These are phyloP conservation scores for Diuraphis noxia DNA, from an alignment of 1,140 invertebrate species.

Conservation along the genomic window DNA sequence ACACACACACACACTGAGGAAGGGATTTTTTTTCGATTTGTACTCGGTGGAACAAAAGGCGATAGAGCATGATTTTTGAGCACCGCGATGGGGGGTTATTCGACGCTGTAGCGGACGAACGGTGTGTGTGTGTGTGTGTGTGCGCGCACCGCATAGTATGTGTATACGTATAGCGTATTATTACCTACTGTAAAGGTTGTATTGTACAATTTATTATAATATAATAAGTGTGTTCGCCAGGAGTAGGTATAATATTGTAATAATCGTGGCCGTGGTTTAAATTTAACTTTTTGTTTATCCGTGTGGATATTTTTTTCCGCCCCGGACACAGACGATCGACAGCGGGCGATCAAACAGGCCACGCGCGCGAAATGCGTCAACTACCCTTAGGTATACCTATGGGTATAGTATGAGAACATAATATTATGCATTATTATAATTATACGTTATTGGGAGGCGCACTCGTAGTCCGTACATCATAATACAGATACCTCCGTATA, in stretches of 20 bases:
- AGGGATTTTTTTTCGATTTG: constrained; percentile 24
- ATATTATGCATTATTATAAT: too few relatives aligned
- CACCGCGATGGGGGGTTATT: not conserved
- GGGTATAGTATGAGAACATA: too few relatives aligned
- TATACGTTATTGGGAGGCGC: too few relatives aligned
- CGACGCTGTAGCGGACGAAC: not conserved
- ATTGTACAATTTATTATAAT: not conserved
- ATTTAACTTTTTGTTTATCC: not conserved
- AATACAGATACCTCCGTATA: too few relatives aligned
- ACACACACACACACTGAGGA: too few relatives aligned
- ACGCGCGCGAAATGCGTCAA: too few relatives aligned
- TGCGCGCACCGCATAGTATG: not conserved
- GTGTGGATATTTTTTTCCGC: not conserved
- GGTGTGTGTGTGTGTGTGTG: not conserved
- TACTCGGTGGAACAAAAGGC: constrained; percentile 7
- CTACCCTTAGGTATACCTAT: too few relatives aligned
- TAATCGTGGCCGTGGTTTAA: not conserved
- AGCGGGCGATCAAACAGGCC: not conserved
- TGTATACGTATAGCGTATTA: not conserved
- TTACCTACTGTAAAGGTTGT: not conserved
- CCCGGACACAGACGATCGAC: not conserved
- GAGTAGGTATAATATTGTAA: not conserved
- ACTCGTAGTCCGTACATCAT: too few relatives aligned
- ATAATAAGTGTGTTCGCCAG: not conserved
- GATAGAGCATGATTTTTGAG: constrained; percentile 22